Percentiles rank a stretch among this genome's conserved stretches.
These are phyloP conservation scores for Trachythela sp. DNA, from an alignment of 64 coral and sea anemone species.

Conservation along the genomic window DNA sequence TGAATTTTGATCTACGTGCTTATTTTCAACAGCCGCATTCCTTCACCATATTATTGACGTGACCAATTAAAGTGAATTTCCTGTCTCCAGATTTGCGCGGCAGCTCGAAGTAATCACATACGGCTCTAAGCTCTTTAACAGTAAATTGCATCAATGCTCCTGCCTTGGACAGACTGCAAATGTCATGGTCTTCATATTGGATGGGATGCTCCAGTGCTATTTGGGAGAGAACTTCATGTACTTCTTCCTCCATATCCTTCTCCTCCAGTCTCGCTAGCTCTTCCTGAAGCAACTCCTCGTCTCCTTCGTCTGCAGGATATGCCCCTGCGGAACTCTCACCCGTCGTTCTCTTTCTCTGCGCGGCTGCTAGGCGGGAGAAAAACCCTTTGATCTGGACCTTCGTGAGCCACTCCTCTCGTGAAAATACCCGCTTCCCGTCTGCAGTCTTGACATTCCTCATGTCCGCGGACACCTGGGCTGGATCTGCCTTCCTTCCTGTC, in stretches of 20 bases:
- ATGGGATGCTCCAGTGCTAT: conserved; percentile 42
- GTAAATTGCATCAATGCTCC: conserved; percentile 29
- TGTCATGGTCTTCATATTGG: conserved; percentile 43
- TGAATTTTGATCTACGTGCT: too few relatives aligned
- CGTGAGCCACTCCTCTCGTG: conserved; percentile 51
- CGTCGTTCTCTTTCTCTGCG: conserved; percentile 20
- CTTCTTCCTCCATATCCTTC: conserved; percentile 17
- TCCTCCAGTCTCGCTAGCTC: conserved; percentile 8
- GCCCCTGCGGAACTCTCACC: background rate
- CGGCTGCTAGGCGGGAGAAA: conserved; percentile 44
- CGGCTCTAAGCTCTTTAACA: conserved; percentile 16
- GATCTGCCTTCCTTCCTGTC: conserved; percentile 48
- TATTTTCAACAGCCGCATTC: conserved; percentile 34
- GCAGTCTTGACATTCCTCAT: conserved; percentile 40
- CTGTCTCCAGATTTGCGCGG: conserved; percentile 1
- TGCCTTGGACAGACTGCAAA: conserved; percentile 33
- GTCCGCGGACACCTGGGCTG: conserved; percentile 39
- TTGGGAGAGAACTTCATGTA: conserved; percentile 37
- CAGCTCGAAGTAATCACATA: conserved; percentile 45
- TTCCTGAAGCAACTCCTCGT: conserved; percentile 21
- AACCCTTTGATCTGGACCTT: conserved; percentile 47
- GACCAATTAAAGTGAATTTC: conserved; percentile 23
- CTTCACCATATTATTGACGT: conserved; percentile 34
- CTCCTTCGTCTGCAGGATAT: background rate
- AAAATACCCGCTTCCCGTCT: conserved; percentile 49